Percentiles rank a stretch among this genome's conserved stretches.
Evolutionary conservation across 92 coral and sea anemone species (phyloP).

Genomic region (Montipora capitata): DNA sequence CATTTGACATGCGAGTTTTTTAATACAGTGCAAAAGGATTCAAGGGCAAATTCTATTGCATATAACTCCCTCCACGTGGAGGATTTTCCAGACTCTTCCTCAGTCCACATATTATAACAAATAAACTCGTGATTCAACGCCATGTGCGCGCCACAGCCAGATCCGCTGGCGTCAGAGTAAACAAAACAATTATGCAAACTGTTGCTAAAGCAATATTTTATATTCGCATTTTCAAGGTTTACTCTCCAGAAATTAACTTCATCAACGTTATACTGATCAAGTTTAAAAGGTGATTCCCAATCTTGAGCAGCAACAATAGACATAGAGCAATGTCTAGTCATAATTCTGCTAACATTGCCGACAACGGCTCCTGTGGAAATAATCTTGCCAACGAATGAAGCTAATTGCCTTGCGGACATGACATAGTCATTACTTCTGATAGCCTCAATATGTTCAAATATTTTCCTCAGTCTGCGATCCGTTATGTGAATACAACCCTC

Average conservation of each 20-base stretch:
- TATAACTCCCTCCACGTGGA: neutral
- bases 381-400: neutral
- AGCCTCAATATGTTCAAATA: too few relatives aligned
- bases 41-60: neutral
- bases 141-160: slow-evolving; percentile 16
- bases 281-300: neutral
- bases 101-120: slow-evolving; percentile 22
- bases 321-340: neutral
- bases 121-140: neutral
- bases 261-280: slow-evolving; percentile 14
- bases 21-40: neutral
- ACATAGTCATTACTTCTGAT: too few relatives aligned
- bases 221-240: neutral
- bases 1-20: slow-evolving; percentile 24
- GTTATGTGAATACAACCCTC: neutral
- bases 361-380: neutral
- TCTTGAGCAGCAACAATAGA: neutral
- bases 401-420: too few relatives aligned
- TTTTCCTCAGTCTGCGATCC: neutral
- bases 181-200: neutral
- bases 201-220: neutral
- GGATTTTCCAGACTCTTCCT: neutral
- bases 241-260: slow-evolving; percentile 17
- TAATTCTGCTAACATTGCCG: neutral
- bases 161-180: slow-evolving; percentile 36